Percentiles rank a stretch among this genome's conserved stretches.
Evolutionary conservation across 2,888 invertebrate genomes (phyloP).

Genomic region (Heliconius aoede): DNA sequence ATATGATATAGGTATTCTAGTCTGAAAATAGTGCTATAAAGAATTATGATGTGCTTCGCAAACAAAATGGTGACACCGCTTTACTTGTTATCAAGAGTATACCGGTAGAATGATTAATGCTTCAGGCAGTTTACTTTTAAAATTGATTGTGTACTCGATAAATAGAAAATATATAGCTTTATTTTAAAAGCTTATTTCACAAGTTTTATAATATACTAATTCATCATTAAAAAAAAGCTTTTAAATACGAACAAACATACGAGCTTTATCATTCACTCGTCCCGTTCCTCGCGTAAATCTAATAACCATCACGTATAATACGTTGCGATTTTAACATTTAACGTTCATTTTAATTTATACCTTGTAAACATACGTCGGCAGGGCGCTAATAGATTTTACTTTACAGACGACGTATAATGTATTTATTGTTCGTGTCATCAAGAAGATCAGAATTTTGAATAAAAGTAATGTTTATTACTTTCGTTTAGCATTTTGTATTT

Average conservation of each 20-base stretch:
- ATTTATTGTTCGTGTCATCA: neutral
- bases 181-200: too few relatives aligned
- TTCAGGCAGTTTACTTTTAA: too few relatives aligned
- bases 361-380: conserved; percentile 45
- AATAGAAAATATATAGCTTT: too few relatives aligned
- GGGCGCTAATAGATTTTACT: conserved; percentile 61
- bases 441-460: neutral
- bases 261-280: neutral
- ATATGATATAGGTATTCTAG: too few relatives aligned
- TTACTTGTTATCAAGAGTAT: too few relatives aligned
- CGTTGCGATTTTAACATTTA: conserved; percentile 32
- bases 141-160: too few relatives aligned
- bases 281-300: conserved; percentile 16
- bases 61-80: too few relatives aligned
- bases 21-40: too few relatives aligned
- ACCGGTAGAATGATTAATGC: too few relatives aligned
- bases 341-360: conserved; percentile 34
- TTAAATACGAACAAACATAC: neutral
- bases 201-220: too few relatives aligned
- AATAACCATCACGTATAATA: conserved; percentile 31
- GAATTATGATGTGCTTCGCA: neutral
- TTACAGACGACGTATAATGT: neutral
- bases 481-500: too few relatives aligned
- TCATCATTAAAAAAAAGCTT: neutral
- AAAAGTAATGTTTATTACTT: neutral